These are phyloP conservation scores for Helostoma temminkii DNA, from an alignment of 2,797 vertebrate genomes.

Conservation along the genomic window DNA sequence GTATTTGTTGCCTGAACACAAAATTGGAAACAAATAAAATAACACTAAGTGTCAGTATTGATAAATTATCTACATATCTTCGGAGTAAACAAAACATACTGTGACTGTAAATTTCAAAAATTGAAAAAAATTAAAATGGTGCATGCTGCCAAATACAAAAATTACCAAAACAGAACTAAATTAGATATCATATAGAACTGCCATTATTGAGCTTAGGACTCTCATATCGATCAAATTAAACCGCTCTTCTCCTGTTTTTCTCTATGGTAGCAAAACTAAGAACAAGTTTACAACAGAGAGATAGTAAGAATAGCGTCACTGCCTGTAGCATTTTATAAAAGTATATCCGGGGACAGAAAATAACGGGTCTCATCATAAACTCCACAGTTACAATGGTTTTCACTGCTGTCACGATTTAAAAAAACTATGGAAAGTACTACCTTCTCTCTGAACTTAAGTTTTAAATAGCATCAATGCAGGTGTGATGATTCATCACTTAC, in stretches of 20 bases:
- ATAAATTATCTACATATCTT: neutral
- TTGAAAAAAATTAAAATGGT: neutral
- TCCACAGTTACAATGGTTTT: conserved; percentile 5
- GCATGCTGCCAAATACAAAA: neutral
- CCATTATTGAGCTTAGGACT: no score
- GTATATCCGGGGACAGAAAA: neutral
- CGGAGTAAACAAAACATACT: neutral
- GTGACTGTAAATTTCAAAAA: neutral
- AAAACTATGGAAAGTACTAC: conserved; percentile 2
- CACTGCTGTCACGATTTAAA: conserved; percentile 3
- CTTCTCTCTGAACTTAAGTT: conserved; percentile 4
- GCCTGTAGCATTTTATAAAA: neutral
- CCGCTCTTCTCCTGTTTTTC: neutral
- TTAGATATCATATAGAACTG: neutral
- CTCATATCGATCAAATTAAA: neutral
- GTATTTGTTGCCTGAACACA: conserved; percentile 53
- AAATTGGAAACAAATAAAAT: conserved; percentile 20
- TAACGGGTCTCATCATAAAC: neutral
- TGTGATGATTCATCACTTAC: conserved; percentile 39
- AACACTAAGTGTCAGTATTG: conserved; percentile 4
- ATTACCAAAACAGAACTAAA: conserved; percentile 2
- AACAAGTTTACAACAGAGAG: conserved; percentile 15
- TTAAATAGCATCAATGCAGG: conserved; percentile 5
- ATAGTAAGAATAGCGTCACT: neutral
- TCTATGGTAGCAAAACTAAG: neutral